phyloP scores from a whole-genome alignment of 2,113 vertebrate species.

The Rhombomys opimus region DNA sequence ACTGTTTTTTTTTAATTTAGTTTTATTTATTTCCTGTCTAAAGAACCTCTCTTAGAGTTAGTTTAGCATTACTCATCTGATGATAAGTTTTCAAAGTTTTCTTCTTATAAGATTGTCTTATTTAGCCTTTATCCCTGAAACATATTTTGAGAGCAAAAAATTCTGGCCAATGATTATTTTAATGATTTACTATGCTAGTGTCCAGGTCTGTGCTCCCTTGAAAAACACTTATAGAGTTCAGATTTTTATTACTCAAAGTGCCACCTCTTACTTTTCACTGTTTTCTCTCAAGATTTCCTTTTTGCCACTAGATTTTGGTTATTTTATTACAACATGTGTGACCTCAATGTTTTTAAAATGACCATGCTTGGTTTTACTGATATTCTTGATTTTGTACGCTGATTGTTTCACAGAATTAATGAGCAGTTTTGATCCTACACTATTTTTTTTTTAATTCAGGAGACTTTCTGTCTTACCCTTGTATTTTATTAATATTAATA shows the following conservation, averaged over 20 bases:
- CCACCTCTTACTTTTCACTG: too few relatives aligned
- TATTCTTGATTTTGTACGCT: background rate
- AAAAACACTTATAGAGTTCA: background rate
- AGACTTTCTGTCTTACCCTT: background rate
- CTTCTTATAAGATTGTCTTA: background rate
- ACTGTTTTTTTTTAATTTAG: background rate
- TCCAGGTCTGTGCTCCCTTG: background rate
- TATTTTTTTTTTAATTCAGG: background rate
- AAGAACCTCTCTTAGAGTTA: background rate
- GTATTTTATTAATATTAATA: background rate
- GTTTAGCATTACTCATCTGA: background rate
- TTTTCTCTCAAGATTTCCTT: background rate
- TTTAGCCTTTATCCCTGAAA: background rate
- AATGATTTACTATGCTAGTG: background rate
- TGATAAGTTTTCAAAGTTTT: background rate
- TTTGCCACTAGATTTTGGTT: background rate
- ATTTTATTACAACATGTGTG: background rate
- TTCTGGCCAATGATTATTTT: background rate
- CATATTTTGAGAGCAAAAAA: background rate
- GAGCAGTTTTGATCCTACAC: background rate
- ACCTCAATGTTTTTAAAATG: background rate
- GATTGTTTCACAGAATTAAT: background rate
- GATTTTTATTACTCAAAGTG: background rate
- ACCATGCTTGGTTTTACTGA: background rate
- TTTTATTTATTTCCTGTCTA: background rate